phyloP scores from a whole-genome alignment of 2,113 vertebrate species.

The Apodemus speciosus region DNA sequence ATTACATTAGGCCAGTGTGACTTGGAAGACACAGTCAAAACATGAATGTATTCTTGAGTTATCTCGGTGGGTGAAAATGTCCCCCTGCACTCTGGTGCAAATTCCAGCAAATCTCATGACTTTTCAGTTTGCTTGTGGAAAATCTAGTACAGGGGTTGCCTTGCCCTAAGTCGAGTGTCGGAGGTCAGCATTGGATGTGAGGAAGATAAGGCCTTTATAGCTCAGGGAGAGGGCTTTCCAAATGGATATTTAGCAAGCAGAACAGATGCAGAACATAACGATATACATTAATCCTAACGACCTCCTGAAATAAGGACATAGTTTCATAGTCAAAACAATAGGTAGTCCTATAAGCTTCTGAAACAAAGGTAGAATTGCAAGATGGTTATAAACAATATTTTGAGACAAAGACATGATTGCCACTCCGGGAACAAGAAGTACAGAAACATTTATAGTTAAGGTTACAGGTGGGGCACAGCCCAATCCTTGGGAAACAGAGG shows the following conservation, averaged over 20 bases:
- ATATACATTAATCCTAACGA: not conserved
- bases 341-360: not conserved
- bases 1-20: conserved; percentile 5
- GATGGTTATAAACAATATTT: not conserved
- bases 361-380: not conserved
- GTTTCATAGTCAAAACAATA: not conserved
- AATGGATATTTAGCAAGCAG: not conserved
- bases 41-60: conserved; percentile 55
- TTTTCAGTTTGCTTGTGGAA: conserved; percentile 42
- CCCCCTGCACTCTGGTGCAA: not conserved
- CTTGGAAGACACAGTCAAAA: conserved; percentile 61
- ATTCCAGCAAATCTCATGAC: conserved; percentile 43
- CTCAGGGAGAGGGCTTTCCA: not conserved
- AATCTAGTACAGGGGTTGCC: not conserved
- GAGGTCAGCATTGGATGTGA: not conserved
- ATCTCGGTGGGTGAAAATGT: conserved; percentile 19
- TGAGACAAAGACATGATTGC: not conserved
- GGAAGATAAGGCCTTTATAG: not conserved
- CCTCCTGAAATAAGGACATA: not conserved
- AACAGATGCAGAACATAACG: not conserved
- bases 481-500: not conserved
- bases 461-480: not conserved
- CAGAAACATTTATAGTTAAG: not conserved
- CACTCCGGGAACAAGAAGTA: not conserved
- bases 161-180: not conserved